A percentile compares a stretch with the other conserved stretches of the same genome.
Conservation (phyloP, 1,140 invertebrate species). For the Sminthurinus signatus region DNA sequence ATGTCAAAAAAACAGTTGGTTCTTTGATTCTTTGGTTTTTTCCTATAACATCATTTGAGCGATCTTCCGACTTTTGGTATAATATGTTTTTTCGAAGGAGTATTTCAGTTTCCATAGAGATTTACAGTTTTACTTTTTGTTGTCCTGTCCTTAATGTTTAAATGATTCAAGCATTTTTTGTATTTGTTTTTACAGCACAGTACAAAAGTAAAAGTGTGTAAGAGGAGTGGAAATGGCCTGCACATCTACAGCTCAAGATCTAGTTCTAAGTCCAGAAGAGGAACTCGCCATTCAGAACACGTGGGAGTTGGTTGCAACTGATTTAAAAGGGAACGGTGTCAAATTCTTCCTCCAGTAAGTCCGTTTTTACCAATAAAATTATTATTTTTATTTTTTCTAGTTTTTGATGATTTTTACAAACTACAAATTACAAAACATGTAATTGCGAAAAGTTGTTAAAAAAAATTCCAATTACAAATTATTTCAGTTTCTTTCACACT, state of each 20-base stretch:
- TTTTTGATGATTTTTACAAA: neutral
- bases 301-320: conserved; percentile 50
- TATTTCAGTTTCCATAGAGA: too few species aligned
- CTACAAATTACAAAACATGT: neutral
- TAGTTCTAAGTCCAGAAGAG: conserved; percentile 47
- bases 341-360: conserved; percentile 51
- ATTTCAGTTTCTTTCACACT: conserved; percentile 44
- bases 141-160: too few species aligned
- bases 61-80: too few species aligned
- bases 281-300: conserved; percentile 49
- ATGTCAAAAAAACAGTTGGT: too few species aligned
- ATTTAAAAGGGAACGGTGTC: conserved; percentile 49
- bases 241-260: neutral
- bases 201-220: too few species aligned
- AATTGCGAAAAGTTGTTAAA: neutral
- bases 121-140: too few species aligned
- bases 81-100: too few species aligned
- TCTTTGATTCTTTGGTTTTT: too few species aligned
- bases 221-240: conserved; percentile 2
- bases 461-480: neutral
- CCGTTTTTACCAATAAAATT: neutral
- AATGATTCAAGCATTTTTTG: too few species aligned
- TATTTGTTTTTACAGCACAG: too few species aligned
- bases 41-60: too few species aligned
- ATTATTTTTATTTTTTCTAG: neutral